phyloP scores from a whole-genome alignment of 2,797 vertebrate genomes.

The Pseudochaenichthys georgianus region DNA sequence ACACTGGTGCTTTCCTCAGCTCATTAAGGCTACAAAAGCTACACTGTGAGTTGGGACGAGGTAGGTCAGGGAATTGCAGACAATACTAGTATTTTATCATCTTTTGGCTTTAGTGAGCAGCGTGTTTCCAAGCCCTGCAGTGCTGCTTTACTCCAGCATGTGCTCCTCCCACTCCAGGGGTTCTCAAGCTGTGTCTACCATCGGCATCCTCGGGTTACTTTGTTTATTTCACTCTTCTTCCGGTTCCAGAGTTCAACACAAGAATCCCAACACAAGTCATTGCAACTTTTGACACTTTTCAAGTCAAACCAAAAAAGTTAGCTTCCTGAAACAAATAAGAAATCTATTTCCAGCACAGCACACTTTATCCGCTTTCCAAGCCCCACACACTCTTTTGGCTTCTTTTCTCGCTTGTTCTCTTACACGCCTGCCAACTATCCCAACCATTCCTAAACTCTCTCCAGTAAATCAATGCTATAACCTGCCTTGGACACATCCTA shows the following conservation, averaged over 20 bases:
- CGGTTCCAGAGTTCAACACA: constrained; percentile 29
- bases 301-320: constrained; percentile 50
- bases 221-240: constrained; percentile 22
- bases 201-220: constrained; percentile 41
- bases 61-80: constrained; percentile 71
- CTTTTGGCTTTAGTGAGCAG: constrained; percentile 66
- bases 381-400: constrained; percentile 39
- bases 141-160: constrained; percentile 51
- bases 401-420: constrained; percentile 39
- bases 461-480: constrained; percentile 47
- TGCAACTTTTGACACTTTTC: constrained; percentile 69
- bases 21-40: constrained; percentile 77
- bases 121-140: constrained; percentile 58
- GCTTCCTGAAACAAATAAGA: constrained; percentile 62
- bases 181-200: constrained; percentile 49
- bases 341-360: constrained; percentile 67
- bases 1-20: constrained; percentile 73
- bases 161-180: constrained; percentile 54
- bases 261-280: constrained; percentile 51
- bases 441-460: constrained; percentile 38
- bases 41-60: constrained; percentile 51
- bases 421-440: constrained; percentile 41
- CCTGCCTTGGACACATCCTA: constrained; percentile 37
- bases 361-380: constrained; percentile 55
- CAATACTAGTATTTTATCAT: constrained; percentile 82